Conservation (phyloP, 2,797 vertebrate genomes). For the Enteromius paludinosus region DNA sequence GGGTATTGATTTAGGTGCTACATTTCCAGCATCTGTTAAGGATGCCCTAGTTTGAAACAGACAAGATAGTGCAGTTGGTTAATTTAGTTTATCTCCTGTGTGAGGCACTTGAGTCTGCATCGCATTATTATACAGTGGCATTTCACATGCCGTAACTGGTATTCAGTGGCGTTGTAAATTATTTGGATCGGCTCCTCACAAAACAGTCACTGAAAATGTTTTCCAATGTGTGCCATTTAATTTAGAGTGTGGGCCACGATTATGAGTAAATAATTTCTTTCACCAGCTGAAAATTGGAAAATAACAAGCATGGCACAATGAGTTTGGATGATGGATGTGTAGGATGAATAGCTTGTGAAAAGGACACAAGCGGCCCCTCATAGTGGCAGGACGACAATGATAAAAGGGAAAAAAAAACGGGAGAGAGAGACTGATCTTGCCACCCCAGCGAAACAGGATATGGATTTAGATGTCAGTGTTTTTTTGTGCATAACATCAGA, state of each 20-base stretch:
- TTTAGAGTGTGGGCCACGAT: constrained; percentile 53
- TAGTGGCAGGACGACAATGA: constrained; percentile 29
- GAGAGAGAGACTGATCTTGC: constrained; percentile 19
- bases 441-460: constrained; percentile 31
- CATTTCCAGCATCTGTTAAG: constrained; percentile 17
- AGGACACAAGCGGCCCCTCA: constrained; percentile 34
- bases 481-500: constrained; percentile 33
- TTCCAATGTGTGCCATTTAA: constrained; percentile 50
- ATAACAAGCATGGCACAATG: constrained; percentile 62
- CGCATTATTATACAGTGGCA: constrained; percentile 39
- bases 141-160: constrained; percentile 32
- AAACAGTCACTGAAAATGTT: constrained; percentile 54
- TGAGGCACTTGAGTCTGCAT: constrained; percentile 22
- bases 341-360: constrained; percentile 59
- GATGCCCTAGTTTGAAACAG: constrained; percentile 5
- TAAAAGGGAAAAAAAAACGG: neutral
- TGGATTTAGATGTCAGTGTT: constrained; percentile 45
- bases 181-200: constrained; percentile 44
- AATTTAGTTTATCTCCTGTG: constrained; percentile 46
- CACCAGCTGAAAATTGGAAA: constrained; percentile 61
- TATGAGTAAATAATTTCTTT: constrained; percentile 67
- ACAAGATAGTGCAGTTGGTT: constrained; percentile 33
- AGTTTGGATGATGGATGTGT: constrained; percentile 63
- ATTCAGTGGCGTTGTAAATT: constrained; percentile 39
- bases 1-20: neutral